Evolutionary conservation across 2,797 vertebrate genomes (phyloP).

Genomic region (Trachurus trachurus): DNA sequence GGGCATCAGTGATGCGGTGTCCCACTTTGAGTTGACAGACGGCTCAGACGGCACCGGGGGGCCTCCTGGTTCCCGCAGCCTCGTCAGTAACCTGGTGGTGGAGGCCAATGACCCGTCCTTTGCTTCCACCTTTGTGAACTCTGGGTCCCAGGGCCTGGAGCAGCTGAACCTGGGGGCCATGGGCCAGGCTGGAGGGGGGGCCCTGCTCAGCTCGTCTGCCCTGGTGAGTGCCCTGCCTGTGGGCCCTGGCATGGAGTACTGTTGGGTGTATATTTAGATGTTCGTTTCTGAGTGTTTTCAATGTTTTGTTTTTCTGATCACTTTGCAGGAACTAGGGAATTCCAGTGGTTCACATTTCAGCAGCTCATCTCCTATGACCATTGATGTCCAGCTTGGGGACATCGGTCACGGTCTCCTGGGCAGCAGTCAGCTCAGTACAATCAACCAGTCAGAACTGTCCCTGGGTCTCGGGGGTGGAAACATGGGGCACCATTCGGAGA

Average conservation of each 20-base stretch:
- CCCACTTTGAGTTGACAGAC: constrained; percentile 89
- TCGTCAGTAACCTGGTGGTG: constrained; percentile 83
- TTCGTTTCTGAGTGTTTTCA: background rate
- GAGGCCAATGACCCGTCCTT: constrained; percentile 86
- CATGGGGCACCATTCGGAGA: constrained; percentile 84
- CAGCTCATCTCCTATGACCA: constrained; percentile 93
- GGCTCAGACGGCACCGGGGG: constrained; percentile 73
- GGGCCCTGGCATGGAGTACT: background rate
- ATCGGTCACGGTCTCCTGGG: constrained; percentile 89
- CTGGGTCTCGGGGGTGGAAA: constrained; percentile 88
- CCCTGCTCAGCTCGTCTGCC: constrained; percentile 84
- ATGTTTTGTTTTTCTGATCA: background rate
- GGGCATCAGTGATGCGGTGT: constrained; percentile 90
- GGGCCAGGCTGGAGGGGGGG: constrained; percentile 79
- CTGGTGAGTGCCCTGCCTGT: constrained; percentile 75
- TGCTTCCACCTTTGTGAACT: constrained; percentile 85
- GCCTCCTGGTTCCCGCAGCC: constrained; percentile 80
- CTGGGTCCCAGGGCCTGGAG: constrained; percentile 82
- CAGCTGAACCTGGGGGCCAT: constrained; percentile 82
- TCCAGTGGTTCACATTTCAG: constrained; percentile 91
- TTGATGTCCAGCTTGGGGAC: constrained; percentile 92
- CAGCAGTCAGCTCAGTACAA: constrained; percentile 90
- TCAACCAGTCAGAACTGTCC: constrained; percentile 92
- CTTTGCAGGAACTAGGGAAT: constrained; percentile 89
- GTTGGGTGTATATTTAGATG: background rate